Conservation (phyloP, 2,888 invertebrate genomes). For the Hylaea fasciaria region DNA sequence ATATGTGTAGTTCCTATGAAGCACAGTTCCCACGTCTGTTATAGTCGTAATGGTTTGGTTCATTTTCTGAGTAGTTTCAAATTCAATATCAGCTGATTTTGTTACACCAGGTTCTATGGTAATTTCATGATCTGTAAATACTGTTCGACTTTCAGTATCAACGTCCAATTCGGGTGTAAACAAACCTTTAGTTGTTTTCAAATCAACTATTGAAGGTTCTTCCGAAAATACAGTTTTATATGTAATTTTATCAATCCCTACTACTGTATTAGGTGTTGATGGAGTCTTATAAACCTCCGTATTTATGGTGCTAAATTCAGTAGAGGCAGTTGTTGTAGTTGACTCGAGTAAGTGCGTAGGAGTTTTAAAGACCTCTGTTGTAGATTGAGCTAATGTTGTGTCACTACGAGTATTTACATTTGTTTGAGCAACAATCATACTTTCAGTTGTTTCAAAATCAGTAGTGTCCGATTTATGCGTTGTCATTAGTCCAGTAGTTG, state of each 20-base stretch:
- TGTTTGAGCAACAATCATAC: neutral
- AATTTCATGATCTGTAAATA: neutral
- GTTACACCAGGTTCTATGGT: neutral
- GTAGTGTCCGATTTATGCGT: neutral
- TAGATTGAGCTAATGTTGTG: neutral
- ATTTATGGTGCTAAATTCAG: neutral
- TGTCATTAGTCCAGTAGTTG: neutral
- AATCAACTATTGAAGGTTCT: neutral
- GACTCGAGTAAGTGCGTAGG: neutral
- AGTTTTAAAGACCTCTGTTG: neutral
- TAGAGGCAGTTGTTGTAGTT: neutral
- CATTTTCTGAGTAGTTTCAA: no score
- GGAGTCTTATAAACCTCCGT: neutral
- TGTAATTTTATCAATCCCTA: neutral
- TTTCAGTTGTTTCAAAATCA: conserved; percentile 11
- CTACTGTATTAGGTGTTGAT: no score
- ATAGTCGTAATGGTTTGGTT: no score
- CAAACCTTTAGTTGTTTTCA: conserved; percentile 2
- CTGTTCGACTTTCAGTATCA: neutral
- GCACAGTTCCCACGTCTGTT: no score
- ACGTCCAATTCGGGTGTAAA: conserved; percentile 1
- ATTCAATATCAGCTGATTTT: no score
- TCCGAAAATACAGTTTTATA: neutral
- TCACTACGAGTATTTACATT: neutral
- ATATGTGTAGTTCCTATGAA: no score